Base-by-base conservation (phyloP, 2,888 invertebrate species). In the Brenthis hecate region DNA sequence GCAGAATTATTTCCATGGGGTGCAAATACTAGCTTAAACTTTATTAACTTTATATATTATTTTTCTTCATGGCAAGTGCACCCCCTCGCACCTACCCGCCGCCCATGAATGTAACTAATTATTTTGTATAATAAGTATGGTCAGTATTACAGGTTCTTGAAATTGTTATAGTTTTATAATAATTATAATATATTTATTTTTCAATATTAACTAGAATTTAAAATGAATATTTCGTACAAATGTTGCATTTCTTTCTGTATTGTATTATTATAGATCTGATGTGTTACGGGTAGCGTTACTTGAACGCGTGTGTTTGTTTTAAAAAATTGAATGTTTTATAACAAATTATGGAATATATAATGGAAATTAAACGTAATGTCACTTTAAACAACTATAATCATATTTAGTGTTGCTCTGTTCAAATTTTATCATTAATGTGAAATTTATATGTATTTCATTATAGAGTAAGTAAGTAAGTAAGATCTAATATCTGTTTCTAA, bases 341-440 rank as follows among this genome's bases (percentile, higher is more conserved):
- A 47, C 0, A 19, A 13, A 58, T 48, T 32, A 48, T 58, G 28
- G 28, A 63, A 69, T 70, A 63, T 66, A 69, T 70, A 65, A 63
- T 66, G 50, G 23, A 64, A 67, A 56, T 43, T 75, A 75, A 73
- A 74, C 76, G 85, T 88, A 88, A 88, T 85, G 89, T 88, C 89
- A 86, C 85, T 84, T 80, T 78, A 78, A 81, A 85, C 77, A 71
- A 72, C 63, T 64, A 66, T 72, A 69, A 56, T 61, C 65, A 65
- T 70, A 72, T 71, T 82, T 84, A 85, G 80, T 80, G 66, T 66
- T 69, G 69, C 60, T 67, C 60, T 63, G 76, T 79, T 77, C 73
- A 76, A 75, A 74, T 68, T 74, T 77, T 80, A 73, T 72, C 68
- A 70, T 74, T 66, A 77, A 74, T 72, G 63, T 65, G 68, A 65